Percentiles rank a stretch among this genome's conserved stretches.
phyloP scores from a whole-genome alignment of 2,113 vertebrate genomes.

The Ahaetulla prasina region DNA sequence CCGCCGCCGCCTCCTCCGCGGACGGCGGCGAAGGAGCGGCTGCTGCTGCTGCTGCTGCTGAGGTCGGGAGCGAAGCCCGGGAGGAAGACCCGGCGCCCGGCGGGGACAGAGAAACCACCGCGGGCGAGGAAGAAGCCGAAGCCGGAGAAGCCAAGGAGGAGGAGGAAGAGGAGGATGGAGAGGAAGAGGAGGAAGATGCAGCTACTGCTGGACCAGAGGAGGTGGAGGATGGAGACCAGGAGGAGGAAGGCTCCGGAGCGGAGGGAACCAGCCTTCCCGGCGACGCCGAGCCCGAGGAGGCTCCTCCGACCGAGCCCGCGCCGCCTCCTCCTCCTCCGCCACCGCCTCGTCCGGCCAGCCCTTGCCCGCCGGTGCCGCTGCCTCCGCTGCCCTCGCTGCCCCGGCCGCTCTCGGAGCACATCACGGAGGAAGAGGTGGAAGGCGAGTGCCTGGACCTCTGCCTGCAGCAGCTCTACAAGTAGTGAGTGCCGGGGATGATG shows the following conservation, averaged over 20 bases:
- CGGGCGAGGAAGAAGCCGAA: background rate
- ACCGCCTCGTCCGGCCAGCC: slow-evolving; percentile 46
- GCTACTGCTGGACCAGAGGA: background rate
- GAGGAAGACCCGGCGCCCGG: background rate
- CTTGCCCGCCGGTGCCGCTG: slow-evolving; percentile 33
- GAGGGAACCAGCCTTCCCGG: slow-evolving; percentile 39
- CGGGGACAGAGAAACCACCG: background rate
- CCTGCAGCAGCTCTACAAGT: slow-evolving; percentile 98
- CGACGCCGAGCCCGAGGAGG: background rate
- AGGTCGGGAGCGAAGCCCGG: background rate
- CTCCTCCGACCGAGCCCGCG: background rate
- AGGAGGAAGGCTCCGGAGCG: background rate
- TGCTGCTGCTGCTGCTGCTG: no score
- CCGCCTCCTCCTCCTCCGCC: slow-evolving; percentile 10
- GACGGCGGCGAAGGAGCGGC: background rate
- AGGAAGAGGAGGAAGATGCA: background rate
- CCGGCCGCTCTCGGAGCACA: slow-evolving; percentile 81
- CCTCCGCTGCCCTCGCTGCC: slow-evolving; percentile 69
- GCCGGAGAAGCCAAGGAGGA: accelerated
- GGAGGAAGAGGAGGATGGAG: background rate
- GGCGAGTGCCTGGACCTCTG: slow-evolving; percentile 95
- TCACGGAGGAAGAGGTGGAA: slow-evolving; percentile 90
- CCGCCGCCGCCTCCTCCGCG: background rate
- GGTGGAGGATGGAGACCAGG: background rate
- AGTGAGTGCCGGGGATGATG: slow-evolving; percentile 81